phyloP scores from a whole-genome alignment of 2,888 invertebrate genomes.

The Heteromyza rotundicornis region DNA sequence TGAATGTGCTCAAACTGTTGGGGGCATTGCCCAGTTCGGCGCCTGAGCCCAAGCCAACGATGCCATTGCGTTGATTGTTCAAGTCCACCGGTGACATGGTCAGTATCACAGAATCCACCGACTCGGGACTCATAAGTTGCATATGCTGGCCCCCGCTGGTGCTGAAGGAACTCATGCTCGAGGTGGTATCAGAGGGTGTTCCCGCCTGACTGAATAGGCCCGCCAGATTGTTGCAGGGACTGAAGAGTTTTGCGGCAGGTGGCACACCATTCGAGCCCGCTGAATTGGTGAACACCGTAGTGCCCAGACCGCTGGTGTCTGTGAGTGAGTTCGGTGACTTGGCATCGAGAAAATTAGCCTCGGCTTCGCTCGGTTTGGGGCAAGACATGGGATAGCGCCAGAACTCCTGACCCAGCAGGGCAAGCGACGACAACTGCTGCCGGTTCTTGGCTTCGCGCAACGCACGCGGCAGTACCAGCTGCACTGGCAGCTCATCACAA shows the following conservation, averaged over 20 bases:
- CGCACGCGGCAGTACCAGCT: slow-evolving; percentile 82
- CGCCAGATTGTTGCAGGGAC: slow-evolving; percentile 50
- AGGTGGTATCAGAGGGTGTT: slow-evolving; percentile 72
- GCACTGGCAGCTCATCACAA: slow-evolving; percentile 93
- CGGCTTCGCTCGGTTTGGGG: slow-evolving; percentile 65
- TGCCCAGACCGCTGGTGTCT: slow-evolving; percentile 61
- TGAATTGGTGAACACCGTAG: slow-evolving; percentile 59
- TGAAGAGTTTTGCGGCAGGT: slow-evolving; percentile 44
- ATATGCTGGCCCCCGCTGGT: slow-evolving; percentile 65
- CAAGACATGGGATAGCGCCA: slow-evolving; percentile 83
- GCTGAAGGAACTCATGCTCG: slow-evolving; percentile 78
- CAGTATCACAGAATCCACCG: slow-evolving; percentile 73
- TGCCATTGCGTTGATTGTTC: slow-evolving; percentile 38
- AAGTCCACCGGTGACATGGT: slow-evolving; percentile 75
- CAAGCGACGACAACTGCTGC: slow-evolving; percentile 88
- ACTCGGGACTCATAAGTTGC: slow-evolving; percentile 65
- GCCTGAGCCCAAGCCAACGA: slow-evolving; percentile 35
- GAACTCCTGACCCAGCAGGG: slow-evolving; percentile 87
- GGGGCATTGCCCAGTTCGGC: slow-evolving; percentile 32
- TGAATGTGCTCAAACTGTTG: slow-evolving; percentile 70
- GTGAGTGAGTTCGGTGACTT: slow-evolving; percentile 62
- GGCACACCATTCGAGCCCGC: slow-evolving; percentile 32
- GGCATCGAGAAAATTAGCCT: slow-evolving; percentile 50
- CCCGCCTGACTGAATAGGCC: slow-evolving; percentile 60
- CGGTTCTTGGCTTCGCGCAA: slow-evolving; percentile 87